Evolutionary conservation across 2,113 vertebrate genomes (phyloP).

Genomic region (Prochilodus magdalenae): DNA sequence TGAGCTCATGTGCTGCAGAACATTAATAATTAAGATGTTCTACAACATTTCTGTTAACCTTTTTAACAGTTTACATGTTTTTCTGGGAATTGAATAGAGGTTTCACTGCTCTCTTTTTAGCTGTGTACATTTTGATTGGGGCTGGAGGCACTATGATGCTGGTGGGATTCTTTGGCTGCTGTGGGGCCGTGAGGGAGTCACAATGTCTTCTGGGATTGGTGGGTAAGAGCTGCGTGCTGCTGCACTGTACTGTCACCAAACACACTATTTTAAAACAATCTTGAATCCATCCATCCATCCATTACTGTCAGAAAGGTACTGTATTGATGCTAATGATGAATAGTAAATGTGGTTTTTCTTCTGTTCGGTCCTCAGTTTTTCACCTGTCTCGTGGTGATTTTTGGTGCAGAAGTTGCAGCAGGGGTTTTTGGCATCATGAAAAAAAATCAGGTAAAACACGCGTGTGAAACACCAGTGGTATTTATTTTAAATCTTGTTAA

Average conservation of each 20-base stretch:
- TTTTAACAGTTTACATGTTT: too few species aligned
- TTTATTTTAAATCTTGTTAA: not conserved
- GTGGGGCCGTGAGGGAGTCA: conserved; percentile 92
- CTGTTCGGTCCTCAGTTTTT: conserved; percentile 87
- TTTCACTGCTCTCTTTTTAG: conserved; percentile 66
- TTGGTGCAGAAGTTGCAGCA: conserved; percentile 92
- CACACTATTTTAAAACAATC: not conserved
- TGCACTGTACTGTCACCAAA: conserved; percentile 15
- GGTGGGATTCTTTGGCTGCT: conserved; percentile 95
- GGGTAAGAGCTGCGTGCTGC: conserved; percentile 68
- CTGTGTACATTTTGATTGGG: conserved; percentile 90
- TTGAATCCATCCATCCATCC: too few species aligned
- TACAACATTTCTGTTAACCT: too few species aligned
- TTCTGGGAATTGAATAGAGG: not conserved
- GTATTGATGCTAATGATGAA: not conserved
- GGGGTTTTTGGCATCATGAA: conserved; percentile 95
- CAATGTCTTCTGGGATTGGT: conserved; percentile 94
- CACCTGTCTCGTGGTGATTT: conserved; percentile 92
- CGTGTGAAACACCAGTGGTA: not conserved
- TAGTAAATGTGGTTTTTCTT: not conserved
- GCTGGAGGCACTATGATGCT: conserved; percentile 91
- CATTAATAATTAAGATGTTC: too few species aligned
- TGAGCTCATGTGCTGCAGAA: too few species aligned
- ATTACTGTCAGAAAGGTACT: not conserved
- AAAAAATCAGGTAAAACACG: conserved; percentile 81